Evolutionary conservation across 2,113 vertebrate species (phyloP), one percentile per base, ranked within the genome.

Genomic region (Nipponia nippon): DNA sequence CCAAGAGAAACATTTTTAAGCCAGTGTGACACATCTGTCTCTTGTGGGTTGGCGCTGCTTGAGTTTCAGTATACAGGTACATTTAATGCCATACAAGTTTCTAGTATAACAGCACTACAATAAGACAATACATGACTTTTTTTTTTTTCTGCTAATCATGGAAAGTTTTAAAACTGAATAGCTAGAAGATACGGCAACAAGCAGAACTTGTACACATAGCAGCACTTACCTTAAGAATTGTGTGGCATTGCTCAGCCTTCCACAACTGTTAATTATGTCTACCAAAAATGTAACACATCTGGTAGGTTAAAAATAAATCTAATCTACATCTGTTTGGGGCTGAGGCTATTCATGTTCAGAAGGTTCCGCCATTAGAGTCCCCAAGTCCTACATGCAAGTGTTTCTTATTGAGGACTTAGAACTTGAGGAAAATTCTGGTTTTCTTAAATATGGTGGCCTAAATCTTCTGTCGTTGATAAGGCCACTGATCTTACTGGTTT

Each of bases 1-100:
- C 40, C 83, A 95, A 75, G 40, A 91, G 80, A 91, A 95, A 91
- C 65, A 50, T 92, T 85, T 93, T 79, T 83, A 87, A 95, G 71
- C n/a, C 65, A 10, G 29, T 21, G 49, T 94, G 91, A 96, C 86
- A 94, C 75, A 88, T 85, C 70, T 84, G 52, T 86, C 90, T 79
- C 91, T 61, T 65, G 83, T 44, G 95, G 83, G 71, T 53, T 90
- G 79, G 72, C 3, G 1, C 32, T 89, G 83, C 36, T 77, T 44
- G 42, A 77, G 32, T 90, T 96, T 88, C 40, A 22, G 19, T 18
- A 7, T 7, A 9, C 38, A 81, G 69, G 91, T 93, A 75, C 81
- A 47, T n/a, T 50, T 42, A 47, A 71, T 59, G 56, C 36, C 2
- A 0, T 69, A 5, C 19, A 27, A 79, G 38, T 89, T 95, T 91